Percentiles rank a stretch among this genome's conserved stretches.
Evolutionary conservation across 2,888 invertebrate species (phyloP).

Genomic region (Calliopum simillimum): DNA sequence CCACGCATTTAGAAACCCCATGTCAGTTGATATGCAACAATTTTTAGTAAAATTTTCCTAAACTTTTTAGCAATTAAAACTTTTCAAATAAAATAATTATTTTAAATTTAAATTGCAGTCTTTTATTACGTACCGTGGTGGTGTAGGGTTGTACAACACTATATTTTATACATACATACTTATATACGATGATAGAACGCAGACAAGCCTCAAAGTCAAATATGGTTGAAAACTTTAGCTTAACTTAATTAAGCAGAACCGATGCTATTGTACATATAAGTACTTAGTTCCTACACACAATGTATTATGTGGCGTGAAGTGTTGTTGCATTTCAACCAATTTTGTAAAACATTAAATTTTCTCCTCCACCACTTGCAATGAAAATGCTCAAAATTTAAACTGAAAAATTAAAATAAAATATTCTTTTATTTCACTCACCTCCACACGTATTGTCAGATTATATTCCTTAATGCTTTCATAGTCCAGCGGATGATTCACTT

Average conservation of each 20-base stretch:
- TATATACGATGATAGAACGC: background rate
- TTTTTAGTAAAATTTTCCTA: background rate
- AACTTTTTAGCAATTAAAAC: constrained; percentile 25
- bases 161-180: too few relatives aligned
- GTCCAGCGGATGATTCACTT: constrained; percentile 95
- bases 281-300: background rate
- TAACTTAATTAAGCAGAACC: constrained; percentile 29
- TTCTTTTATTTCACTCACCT: constrained; percentile 74
- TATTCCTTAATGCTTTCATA: constrained; percentile 96
- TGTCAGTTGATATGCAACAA: background rate
- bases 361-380: constrained; percentile 1
- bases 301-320: background rate
- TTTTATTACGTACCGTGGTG: background rate
- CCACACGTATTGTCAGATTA: constrained; percentile 94
- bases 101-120: background rate
- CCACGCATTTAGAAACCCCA: too few relatives aligned
- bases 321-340: background rate
- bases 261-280: background rate
- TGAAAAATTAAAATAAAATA: background rate
- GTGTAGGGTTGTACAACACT: background rate
- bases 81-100: constrained; percentile 28
- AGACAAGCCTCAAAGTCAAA: constrained; percentile 7
- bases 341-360: background rate
- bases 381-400: constrained; percentile 6
- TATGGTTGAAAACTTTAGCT: constrained; percentile 1